These are phyloP conservation scores for Sisor rabdophorus DNA, from an alignment of 2,113 vertebrate species.

Conservation along the genomic window DNA sequence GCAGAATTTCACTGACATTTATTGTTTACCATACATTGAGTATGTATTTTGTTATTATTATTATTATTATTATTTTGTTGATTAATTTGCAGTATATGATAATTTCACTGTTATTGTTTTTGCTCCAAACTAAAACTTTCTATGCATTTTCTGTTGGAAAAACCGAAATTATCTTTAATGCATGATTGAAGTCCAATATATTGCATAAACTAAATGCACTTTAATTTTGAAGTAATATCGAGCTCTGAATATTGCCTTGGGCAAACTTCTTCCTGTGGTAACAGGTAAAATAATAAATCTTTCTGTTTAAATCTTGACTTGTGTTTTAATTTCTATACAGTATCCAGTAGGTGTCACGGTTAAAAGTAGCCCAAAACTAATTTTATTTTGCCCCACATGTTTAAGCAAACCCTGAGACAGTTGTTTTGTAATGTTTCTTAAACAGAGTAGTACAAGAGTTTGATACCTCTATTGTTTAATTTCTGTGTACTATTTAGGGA, in stretches of 20 bases:
- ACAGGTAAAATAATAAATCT: constrained; percentile 10
- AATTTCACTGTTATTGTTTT: background rate
- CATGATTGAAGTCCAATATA: constrained; percentile 8
- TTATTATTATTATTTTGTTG: background rate
- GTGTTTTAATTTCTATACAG: constrained; percentile 5
- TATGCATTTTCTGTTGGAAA: background rate
- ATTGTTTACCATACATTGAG: background rate
- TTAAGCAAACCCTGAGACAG: background rate
- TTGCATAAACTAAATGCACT: background rate
- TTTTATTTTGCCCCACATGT: background rate
- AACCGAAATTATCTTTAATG: background rate
- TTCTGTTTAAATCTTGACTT: constrained; percentile 3
- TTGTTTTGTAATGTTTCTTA: background rate
- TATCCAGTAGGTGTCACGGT: constrained; percentile 15
- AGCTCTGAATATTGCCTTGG: constrained; percentile 10
- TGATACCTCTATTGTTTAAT: background rate
- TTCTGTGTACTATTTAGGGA: background rate
- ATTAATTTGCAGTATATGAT: background rate
- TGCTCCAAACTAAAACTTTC: background rate
- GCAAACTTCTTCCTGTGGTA: background rate
- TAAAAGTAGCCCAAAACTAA: background rate
- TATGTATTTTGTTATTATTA: background rate
- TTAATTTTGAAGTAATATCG: constrained; percentile 1
- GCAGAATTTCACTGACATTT: background rate
- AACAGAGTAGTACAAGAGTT: background rate